These are phyloP conservation scores for Danaus melanippus DNA, from an alignment of 1,140 invertebrate genomes.

Conservation along the genomic window DNA sequence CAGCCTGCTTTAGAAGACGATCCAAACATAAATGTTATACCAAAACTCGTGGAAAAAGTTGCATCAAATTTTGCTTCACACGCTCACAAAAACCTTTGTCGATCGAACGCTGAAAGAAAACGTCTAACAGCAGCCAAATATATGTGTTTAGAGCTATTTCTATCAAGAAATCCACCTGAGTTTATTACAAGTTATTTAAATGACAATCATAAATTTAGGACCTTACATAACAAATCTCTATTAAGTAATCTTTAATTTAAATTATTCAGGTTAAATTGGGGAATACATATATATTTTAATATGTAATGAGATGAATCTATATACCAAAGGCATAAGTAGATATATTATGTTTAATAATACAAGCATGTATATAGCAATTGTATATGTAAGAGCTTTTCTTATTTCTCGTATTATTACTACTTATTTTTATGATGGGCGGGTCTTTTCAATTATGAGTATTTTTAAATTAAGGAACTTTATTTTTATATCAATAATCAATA, in stretches of 20 bases:
- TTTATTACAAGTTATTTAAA: slow-evolving; percentile 75
- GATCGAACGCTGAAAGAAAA: slow-evolving; percentile 52
- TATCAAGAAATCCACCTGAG: slow-evolving; percentile 68
- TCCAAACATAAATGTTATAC: slow-evolving; percentile 53
- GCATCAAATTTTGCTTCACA: slow-evolving; percentile 49
- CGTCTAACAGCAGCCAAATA: slow-evolving; percentile 65
- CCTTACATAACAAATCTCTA: slow-evolving; percentile 66
- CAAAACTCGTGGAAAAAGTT: slow-evolving; percentile 60
- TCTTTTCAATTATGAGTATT: too few species aligned
- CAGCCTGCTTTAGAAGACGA: slow-evolving; percentile 67
- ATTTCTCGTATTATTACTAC: too few species aligned
- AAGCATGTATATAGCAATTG: too few species aligned
- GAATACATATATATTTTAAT: too few species aligned
- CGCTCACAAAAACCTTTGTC: slow-evolving; percentile 58
- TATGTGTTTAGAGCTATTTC: slow-evolving; percentile 73
- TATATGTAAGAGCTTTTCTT: too few species aligned
- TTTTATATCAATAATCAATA: too few species aligned
- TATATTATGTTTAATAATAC: too few species aligned
- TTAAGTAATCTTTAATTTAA: slow-evolving; percentile 49
- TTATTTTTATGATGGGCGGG: too few species aligned
- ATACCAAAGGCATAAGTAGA: too few species aligned
- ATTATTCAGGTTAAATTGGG: too few species aligned
- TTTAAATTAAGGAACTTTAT: too few species aligned
- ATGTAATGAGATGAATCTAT: too few species aligned
- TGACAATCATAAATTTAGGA: slow-evolving; percentile 71